Evolutionary conservation across 2,113 vertebrate species (phyloP).

Genomic region (Trichechus manatus): DNA sequence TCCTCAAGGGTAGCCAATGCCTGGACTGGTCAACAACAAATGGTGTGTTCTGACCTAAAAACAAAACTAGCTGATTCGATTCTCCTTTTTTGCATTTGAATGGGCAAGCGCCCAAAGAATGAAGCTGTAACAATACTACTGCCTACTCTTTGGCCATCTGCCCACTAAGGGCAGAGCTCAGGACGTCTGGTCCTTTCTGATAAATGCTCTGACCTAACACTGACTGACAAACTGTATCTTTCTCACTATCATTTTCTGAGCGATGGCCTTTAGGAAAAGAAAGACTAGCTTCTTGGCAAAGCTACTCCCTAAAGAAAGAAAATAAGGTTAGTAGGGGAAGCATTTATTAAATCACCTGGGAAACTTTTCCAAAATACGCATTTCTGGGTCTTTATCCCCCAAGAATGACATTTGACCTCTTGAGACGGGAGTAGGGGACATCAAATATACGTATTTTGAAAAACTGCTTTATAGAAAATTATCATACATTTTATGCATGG

Average conservation of each 20-base stretch:
- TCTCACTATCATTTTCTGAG: conserved; percentile 34
- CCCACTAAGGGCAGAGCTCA: background rate
- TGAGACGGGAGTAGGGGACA: background rate
- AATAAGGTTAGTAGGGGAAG: background rate
- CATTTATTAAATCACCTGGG: background rate
- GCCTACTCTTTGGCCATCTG: conserved; percentile 44
- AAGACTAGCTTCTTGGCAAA: conserved; percentile 63
- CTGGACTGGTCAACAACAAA: background rate
- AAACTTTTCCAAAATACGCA: background rate
- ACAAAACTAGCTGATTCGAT: conserved; percentile 10
- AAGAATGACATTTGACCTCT: background rate
- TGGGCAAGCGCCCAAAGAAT: conserved; percentile 47
- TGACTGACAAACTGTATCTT: conserved; percentile 48
- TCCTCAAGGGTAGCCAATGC: background rate
- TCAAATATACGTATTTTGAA: background rate
- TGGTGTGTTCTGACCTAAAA: background rate
- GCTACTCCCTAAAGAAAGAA: conserved; percentile 36
- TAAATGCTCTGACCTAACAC: conserved; percentile 32
- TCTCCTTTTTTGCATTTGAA: conserved; percentile 12
- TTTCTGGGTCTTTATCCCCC: background rate
- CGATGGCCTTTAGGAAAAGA: conserved; percentile 40
- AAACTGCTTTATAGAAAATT: background rate
- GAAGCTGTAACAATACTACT: conserved; percentile 63
- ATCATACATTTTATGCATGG: background rate
- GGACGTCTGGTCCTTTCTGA: conserved; percentile 65